These are phyloP conservation scores for Nymphicus hollandicus DNA, from an alignment of 2,113 vertebrate genomes.

Conservation along the genomic window DNA sequence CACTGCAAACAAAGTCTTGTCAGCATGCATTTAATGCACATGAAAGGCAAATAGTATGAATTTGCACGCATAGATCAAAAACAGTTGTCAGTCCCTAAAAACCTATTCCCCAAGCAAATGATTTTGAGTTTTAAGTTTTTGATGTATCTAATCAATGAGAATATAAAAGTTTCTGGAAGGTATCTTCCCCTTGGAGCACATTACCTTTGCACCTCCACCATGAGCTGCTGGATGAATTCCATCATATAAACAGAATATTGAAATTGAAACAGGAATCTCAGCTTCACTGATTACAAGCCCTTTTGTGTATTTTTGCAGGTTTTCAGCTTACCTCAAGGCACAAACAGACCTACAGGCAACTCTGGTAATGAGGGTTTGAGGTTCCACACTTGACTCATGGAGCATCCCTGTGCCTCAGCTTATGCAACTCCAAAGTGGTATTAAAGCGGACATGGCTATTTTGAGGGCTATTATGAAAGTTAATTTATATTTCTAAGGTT, in stretches of 20 bases:
- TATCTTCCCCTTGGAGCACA: neutral
- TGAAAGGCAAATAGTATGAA: neutral
- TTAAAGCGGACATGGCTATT: neutral
- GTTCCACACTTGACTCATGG: neutral
- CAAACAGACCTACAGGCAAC: neutral
- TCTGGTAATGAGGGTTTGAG: constrained; percentile 9
- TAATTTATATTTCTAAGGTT: neutral
- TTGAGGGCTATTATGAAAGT: neutral
- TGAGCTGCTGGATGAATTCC: neutral
- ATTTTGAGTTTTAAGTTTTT: neutral
- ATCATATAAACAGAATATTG: neutral
- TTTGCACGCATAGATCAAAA: neutral
- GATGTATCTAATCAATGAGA: neutral
- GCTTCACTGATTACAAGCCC: neutral
- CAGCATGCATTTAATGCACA: neutral
- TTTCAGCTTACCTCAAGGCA: constrained; percentile 2
- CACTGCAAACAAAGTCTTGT: neutral
- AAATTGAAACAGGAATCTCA: neutral
- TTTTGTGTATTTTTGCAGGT: neutral
- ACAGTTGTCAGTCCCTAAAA: neutral
- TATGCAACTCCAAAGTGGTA: neutral
- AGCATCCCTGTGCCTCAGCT: neutral
- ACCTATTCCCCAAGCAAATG: neutral
- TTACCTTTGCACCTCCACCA: neutral
- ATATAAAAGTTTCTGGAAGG: neutral